Conservation (phyloP, 2,797 vertebrate species). For the Macrochelys suwanniensis region DNA sequence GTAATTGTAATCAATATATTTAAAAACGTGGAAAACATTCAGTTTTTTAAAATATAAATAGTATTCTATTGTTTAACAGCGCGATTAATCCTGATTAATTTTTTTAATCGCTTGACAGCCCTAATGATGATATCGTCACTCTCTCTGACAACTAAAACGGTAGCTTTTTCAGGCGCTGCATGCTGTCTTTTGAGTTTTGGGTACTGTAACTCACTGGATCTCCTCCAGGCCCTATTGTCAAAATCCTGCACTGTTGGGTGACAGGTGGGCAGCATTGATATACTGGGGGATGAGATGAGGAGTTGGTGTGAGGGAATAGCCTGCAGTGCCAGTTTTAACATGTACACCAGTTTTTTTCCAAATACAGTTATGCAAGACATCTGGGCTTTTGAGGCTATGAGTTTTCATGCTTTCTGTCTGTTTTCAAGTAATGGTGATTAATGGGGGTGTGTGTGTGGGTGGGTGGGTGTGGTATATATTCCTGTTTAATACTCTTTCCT, state of each 20-base stretch:
- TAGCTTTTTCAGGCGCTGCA: not conserved
- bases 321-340: rapidly evolving
- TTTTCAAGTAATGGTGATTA: not conserved
- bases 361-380: rapidly evolving
- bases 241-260: not conserved
- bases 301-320: not conserved
- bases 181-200: not conserved
- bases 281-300: not conserved
- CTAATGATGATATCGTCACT: not conserved
- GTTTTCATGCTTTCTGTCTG: not conserved
- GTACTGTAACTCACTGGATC: not conserved
- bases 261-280: slow-evolving; percentile 6
- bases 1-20: too few species aligned
- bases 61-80: too few species aligned
- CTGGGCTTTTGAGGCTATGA: not conserved
- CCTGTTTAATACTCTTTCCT: not conserved
- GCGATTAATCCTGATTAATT: too few species aligned
- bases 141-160: not conserved
- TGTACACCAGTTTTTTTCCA: not conserved
- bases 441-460: not conserved
- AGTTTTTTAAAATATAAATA: too few species aligned
- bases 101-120: too few species aligned
- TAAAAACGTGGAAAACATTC: too few species aligned
- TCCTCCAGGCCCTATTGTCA: not conserved
- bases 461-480: slow-evolving; percentile 13